Evolutionary conservation across 2,888 invertebrate species (phyloP).

Genomic region (Torymus auratus): DNA sequence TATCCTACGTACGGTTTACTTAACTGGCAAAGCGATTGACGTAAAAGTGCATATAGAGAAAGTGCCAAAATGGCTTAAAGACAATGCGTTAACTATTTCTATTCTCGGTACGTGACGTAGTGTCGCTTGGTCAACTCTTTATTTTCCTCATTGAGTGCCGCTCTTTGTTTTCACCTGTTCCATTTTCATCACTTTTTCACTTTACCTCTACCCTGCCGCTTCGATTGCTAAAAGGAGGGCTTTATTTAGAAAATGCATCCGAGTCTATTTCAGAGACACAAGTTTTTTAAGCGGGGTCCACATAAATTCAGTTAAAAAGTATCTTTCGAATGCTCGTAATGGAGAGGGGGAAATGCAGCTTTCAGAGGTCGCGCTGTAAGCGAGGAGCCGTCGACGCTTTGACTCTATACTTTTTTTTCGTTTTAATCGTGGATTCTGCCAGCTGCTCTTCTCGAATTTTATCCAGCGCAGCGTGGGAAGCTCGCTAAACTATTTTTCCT

Average conservation of each 20-base stretch:
- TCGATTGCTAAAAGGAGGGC: not conserved
- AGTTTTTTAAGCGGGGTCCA: not conserved
- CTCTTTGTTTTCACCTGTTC: slow-evolving; percentile 39
- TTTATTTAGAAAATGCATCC: not conserved
- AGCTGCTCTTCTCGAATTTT: slow-evolving; percentile 18
- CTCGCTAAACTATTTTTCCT: not conserved
- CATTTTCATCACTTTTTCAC: slow-evolving; percentile 32
- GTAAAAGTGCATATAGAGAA: slow-evolving; percentile 25
- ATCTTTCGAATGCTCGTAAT: not conserved
- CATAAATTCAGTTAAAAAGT: slow-evolving; percentile 4
- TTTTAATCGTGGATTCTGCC: not conserved
- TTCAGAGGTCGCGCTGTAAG: not conserved
- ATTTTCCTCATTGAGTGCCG: slow-evolving; percentile 26
- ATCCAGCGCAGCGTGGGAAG: not conserved
- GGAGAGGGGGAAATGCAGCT: not conserved
- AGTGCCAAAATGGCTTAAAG: slow-evolving; percentile 30
- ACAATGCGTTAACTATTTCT: slow-evolving; percentile 1
- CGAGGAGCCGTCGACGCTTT: not conserved
- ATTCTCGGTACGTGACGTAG: slow-evolving; percentile 38
- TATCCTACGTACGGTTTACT: too few relatives aligned
- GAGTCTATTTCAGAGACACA: slow-evolving; percentile 13
- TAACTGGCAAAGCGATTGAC: not conserved
- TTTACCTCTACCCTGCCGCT: not conserved
- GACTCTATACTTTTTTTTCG: slow-evolving; percentile 3
- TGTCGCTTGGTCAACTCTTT: slow-evolving; percentile 30